Percentiles rank a stretch among this genome's conserved stretches.
phyloP scores from a whole-genome alignment of 1,140 invertebrate species.

The Drosophila hydei region DNA sequence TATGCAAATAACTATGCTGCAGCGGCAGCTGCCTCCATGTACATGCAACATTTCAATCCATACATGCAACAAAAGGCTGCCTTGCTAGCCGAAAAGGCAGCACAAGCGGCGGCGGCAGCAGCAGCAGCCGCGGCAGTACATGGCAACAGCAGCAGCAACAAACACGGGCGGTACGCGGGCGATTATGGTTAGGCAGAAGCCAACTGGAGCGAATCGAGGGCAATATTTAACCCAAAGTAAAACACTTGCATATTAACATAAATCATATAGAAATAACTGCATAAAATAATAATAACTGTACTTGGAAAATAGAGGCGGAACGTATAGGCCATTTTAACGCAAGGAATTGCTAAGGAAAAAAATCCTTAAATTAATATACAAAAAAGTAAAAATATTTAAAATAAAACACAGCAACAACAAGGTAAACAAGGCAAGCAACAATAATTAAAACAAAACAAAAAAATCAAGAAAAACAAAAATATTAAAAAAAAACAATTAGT shows the following conservation, averaged over 20 bases:
- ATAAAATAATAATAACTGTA: constrained; percentile 32
- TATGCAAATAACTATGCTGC: constrained; percentile 72
- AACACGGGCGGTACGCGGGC: constrained; percentile 67
- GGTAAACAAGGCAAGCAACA: constrained; percentile 73
- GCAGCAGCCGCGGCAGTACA: constrained; percentile 37
- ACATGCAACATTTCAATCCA: constrained; percentile 78
- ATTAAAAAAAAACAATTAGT: constrained; percentile 64
- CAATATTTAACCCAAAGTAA: constrained; percentile 22
- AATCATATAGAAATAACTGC: constrained; percentile 27
- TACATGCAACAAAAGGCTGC: constrained; percentile 76
- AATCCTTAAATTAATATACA: constrained; percentile 55
- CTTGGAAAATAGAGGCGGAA: constrained; percentile 57
- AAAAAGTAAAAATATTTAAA: neutral
- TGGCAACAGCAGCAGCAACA: constrained; percentile 41
- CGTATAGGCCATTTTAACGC: constrained; percentile 69
- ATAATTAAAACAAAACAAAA: constrained; percentile 67
- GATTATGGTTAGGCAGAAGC: constrained; percentile 60
- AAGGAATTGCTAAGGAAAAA: constrained; percentile 72
- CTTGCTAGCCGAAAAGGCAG: constrained; percentile 65
- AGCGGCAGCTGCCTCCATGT: constrained; percentile 71
- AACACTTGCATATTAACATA: constrained; percentile 62
- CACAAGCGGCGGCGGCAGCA: constrained; percentile 56
- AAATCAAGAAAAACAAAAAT: constrained; percentile 21
- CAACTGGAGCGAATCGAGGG: neutral
- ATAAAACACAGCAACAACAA: constrained; percentile 62